These are phyloP conservation scores for Vultur gryphus DNA, from an alignment of 2,797 vertebrate species.

Conservation along the genomic window DNA sequence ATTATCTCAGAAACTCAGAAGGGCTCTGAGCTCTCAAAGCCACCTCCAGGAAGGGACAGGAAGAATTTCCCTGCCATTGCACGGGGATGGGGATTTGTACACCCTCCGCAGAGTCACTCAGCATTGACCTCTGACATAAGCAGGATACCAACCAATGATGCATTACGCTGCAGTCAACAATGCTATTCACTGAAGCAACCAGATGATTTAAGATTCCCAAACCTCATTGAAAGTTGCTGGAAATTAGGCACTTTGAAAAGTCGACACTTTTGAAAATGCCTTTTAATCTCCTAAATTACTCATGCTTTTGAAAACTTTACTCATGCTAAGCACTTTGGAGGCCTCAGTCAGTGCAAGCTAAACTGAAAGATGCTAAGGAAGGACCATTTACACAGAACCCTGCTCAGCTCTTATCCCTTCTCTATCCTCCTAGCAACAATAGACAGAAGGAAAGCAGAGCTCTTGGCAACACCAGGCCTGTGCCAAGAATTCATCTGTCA, in stretches of 20 bases:
- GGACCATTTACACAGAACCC: neutral
- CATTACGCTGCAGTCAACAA: neutral
- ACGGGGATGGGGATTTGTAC: neutral
- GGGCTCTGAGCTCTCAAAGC: neutral
- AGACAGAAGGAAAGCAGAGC: neutral
- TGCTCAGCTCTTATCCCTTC: slow-evolving; percentile 6
- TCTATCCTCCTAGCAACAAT: neutral
- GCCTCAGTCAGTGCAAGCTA: slow-evolving; percentile 14
- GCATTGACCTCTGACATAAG: neutral
- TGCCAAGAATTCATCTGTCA: slow-evolving; percentile 12
- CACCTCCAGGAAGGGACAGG: neutral
- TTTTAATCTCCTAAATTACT: slow-evolving; percentile 51
- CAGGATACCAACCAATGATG: neutral
- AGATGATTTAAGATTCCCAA: slow-evolving; percentile 1
- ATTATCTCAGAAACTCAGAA: neutral
- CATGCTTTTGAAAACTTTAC: slow-evolving; percentile 36
- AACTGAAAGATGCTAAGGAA: neutral
- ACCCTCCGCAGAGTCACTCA: neutral
- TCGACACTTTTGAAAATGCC: slow-evolving; percentile 17
- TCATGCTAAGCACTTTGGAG: slow-evolving; percentile 4
- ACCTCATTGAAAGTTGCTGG: slow-evolving; percentile 1
- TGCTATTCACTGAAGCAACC: neutral
- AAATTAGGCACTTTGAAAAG: slow-evolving; percentile 42
- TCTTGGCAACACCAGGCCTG: slow-evolving; percentile 14
- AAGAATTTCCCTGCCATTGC: neutral